A percentile compares a stretch with the other conserved stretches of the same genome.
Conservation (phyloP, 1,140 invertebrate species). For the Drosophila kohkoa region DNA sequence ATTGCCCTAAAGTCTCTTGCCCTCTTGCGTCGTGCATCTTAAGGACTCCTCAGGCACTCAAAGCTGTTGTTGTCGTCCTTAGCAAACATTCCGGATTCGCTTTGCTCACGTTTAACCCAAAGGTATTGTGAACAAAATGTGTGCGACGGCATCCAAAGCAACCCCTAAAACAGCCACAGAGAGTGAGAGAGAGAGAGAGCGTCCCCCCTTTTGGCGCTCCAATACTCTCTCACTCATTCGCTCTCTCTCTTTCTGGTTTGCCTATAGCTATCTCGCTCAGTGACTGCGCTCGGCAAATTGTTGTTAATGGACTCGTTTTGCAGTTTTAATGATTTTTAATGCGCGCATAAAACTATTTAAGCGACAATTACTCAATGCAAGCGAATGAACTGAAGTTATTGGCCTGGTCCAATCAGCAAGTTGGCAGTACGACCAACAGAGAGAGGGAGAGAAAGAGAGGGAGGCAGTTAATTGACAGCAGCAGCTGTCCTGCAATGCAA, state of each 20-base stretch:
- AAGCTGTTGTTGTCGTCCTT: conserved; percentile 20
- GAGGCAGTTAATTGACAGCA: conserved; percentile 2
- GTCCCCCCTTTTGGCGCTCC: conserved; percentile 16
- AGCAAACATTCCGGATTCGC: conserved; percentile 44
- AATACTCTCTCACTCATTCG: background rate
- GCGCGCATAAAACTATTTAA: conserved; percentile 40
- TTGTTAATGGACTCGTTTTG: conserved; percentile 34
- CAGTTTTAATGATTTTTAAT: conserved; percentile 46
- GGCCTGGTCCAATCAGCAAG: background rate
- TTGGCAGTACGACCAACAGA: background rate
- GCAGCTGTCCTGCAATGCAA: conserved; percentile 29
- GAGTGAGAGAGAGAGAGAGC: background rate
- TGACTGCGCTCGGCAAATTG: conserved; percentile 18
- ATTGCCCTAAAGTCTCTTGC: conserved; percentile 44
- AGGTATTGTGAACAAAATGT: background rate
- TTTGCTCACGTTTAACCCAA: conserved; percentile 28
- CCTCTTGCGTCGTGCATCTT: conserved; percentile 30
- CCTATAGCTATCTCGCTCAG: conserved; percentile 1
- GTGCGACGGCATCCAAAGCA: conserved; percentile 38
- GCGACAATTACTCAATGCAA: conserved; percentile 17
- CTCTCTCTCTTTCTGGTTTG: background rate
- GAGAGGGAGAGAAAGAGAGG: background rate
- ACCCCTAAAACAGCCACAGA: conserved; percentile 27
- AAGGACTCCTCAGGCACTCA: conserved; percentile 26
- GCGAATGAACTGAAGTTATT: conserved; percentile 15